Evolutionary conservation across 1,140 invertebrate genomes (phyloP).

Genomic region (Araneus ventricosus): DNA sequence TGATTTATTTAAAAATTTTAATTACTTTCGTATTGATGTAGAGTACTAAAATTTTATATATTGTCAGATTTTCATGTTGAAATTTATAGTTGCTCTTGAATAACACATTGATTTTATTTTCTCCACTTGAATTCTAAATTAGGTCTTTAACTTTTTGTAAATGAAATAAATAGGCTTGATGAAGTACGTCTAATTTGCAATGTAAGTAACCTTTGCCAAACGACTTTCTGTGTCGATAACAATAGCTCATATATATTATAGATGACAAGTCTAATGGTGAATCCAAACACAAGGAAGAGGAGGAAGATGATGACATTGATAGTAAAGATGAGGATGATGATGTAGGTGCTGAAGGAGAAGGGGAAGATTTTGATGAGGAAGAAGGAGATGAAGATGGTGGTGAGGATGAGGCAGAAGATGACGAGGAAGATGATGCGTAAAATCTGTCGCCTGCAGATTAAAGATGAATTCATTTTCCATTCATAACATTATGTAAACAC

Average conservation of each 20-base stretch:
- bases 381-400: conserved; percentile 65
- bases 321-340: conserved; percentile 71
- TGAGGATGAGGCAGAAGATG: conserved; percentile 65
- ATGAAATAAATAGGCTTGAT: no score
- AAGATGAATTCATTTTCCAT: conserved; percentile 58
- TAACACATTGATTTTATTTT: no score
- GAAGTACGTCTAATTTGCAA: background rate
- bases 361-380: conserved; percentile 71
- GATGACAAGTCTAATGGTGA: conserved; percentile 63
- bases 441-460: conserved; percentile 10
- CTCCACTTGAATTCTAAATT: no score
- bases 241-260: background rate
- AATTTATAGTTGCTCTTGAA: no score
- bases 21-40: no score
- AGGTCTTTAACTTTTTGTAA: no score
- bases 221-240: background rate
- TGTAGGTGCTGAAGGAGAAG: conserved; percentile 58
- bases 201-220: background rate
- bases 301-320: conserved; percentile 59
- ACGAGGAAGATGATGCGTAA: conserved; percentile 67
- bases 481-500: conserved; percentile 72
- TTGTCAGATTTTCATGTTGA: no score
- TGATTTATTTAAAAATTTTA: no score
- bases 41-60: no score
- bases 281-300: conserved; percentile 64